Conservation (phyloP, 2,113 vertebrate species). For the Dipodomys stephensi region DNA sequence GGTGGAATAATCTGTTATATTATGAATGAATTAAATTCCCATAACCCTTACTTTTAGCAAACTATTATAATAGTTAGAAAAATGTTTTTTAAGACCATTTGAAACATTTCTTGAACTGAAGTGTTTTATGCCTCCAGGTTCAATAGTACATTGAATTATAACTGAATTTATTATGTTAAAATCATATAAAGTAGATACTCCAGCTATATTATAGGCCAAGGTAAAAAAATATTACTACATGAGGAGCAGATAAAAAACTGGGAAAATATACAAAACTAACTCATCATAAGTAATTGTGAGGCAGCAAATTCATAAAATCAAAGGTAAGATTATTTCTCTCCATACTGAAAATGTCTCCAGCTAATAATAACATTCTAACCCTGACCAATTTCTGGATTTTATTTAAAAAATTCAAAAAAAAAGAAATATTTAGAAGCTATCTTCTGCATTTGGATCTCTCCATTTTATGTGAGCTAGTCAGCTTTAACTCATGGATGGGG, state of each 20-base stretch:
- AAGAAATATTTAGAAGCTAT: neutral
- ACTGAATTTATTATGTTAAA: slow-evolving; percentile 2
- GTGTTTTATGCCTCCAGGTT: neutral
- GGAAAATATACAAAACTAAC: neutral
- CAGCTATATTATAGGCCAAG: neutral
- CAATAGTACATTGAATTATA: slow-evolving; percentile 28
- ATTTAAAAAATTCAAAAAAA: no score
- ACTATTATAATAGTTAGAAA: neutral
- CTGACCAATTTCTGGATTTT: neutral
- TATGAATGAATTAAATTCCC: neutral
- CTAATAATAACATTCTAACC: neutral
- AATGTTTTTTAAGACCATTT: neutral
- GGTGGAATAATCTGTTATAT: slow-evolving; percentile 61
- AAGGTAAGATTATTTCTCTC: neutral
- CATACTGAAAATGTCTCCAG: neutral
- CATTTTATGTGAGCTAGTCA: neutral
- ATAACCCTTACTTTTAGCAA: neutral
- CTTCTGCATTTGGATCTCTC: neutral
- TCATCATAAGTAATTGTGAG: neutral
- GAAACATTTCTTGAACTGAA: neutral
- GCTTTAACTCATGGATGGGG: accelerated
- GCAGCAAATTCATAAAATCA: neutral
- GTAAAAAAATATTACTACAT: neutral
- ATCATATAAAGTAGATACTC: neutral
- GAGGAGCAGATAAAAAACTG: neutral